A percentile compares a stretch with the other conserved stretches of the same genome.
phyloP scores from a whole-genome alignment of 2,797 vertebrate species.

The Thamnophis elegans region DNA sequence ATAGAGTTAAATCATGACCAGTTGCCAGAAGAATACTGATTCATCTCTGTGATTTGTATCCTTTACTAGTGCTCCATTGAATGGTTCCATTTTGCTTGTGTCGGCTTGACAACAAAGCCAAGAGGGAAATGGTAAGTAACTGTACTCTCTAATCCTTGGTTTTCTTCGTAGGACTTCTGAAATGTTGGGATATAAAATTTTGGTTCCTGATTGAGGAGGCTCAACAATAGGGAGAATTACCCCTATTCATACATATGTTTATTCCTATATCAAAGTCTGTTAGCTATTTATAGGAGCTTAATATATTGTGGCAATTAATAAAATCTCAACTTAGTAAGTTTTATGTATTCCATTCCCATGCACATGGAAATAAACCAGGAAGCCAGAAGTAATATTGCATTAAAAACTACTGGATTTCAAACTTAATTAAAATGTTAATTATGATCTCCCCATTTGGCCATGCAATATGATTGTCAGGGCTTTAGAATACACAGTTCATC shows the following conservation, averaged over 20 bases:
- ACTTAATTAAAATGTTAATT: neutral
- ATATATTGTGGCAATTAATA: neutral
- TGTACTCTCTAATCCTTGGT: neutral
- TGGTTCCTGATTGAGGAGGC: neutral
- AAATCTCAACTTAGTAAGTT: neutral
- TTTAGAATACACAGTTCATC: neutral
- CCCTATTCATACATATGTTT: neutral
- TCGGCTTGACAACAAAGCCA: constrained; percentile 95
- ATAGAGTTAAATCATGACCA: neutral
- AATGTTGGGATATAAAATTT: neutral
- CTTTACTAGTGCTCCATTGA: constrained; percentile 91
- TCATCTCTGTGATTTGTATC: constrained; percentile 25
- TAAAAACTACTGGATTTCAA: neutral
- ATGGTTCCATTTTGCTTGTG: constrained; percentile 99
- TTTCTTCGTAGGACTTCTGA: neutral
- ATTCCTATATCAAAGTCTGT: neutral
- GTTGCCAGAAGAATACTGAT: neutral
- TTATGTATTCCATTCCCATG: neutral
- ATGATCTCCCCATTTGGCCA: neutral
- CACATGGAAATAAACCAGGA: neutral
- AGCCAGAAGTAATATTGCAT: neutral
- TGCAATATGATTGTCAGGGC: neutral
- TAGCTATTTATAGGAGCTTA: neutral
- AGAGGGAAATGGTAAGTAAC: constrained; percentile 94
- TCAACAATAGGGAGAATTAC: neutral